Evolutionary conservation across 2,797 vertebrate species (phyloP), one percentile per base, ranked within the genome.

Genomic region (Cynodonichthys magdalenae): DNA sequence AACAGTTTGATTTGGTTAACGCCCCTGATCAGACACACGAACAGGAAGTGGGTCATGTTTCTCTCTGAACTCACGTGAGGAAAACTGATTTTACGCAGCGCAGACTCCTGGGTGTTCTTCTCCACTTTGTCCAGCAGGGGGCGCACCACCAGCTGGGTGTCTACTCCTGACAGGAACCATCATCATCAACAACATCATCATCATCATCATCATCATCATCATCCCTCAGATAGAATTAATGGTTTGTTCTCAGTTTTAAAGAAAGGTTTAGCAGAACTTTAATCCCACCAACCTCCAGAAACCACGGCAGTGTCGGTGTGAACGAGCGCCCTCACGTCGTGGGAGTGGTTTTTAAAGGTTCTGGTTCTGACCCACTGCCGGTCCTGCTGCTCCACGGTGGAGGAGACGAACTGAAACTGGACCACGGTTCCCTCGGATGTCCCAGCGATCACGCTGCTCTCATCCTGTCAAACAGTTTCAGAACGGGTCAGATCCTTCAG

Each of bases 331-430:
- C 95, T 89, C 63, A 99, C 95, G 0, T 99, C 97, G 0, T 99
- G 97, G 0, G 94, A 94, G 87, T 98, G 97, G 81, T 95, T 91
- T 75, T 95, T 96, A 72, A 99, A 97, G 0, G 95, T 96, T 69
- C 94, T 95, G 0, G 97, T 99, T 61, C 92, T 82, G 70, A 97
- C 89, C 97, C 97, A 99, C 71, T 93, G 92, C 52, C 87, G 91
- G 31, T 96, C 93, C 5, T 71, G 69, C 62, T 90, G 89, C 7
- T 71, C 92, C 53, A 90, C 58, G 41, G 81, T 90, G 53, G 92
- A 53, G 0, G 93, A 81, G 39, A 99, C 60, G 83, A 94, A 90
- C 92, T 99, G 96, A 71, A 99, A 95, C 87, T 98, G 96, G 78
- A 95, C 83, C 2, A 97, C 87, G 0, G 90, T 92, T 20, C 97